These are phyloP conservation scores for Sminthurinus signatus DNA, from an alignment of 1,140 invertebrate species.

Conservation along the genomic window DNA sequence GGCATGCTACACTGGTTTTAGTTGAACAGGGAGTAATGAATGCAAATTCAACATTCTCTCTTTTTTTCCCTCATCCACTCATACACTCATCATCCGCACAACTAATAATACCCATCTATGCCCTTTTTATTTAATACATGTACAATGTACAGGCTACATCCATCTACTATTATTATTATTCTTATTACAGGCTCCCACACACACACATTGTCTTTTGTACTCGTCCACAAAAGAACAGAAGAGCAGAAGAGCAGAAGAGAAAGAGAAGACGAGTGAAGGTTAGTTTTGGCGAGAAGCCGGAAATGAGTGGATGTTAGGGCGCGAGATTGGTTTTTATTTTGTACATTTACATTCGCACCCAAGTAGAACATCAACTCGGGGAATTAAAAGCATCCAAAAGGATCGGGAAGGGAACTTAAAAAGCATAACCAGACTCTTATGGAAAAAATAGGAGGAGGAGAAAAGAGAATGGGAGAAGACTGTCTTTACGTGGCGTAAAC, in stretches of 20 bases:
- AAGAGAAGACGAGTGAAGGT: conserved; percentile 13
- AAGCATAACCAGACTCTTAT: conserved; percentile 30
- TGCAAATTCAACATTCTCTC: conserved; percentile 21
- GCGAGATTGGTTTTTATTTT: conserved; percentile 35
- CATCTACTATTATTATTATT: no score
- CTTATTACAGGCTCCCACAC: neutral
- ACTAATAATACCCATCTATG: no score
- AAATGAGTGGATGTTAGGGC: conserved; percentile 31
- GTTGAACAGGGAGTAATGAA: conserved; percentile 18
- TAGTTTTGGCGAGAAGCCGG: conserved; percentile 25
- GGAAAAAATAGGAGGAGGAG: conserved; percentile 2
- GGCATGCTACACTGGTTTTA: neutral
- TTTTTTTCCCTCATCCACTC: no score
- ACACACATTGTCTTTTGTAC: no score
- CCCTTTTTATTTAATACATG: no score
- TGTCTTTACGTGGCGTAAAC: conserved; percentile 43
- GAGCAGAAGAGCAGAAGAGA: neutral
- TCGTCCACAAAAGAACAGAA: neutral
- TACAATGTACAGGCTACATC: no score
- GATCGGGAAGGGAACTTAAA: conserved; percentile 40
- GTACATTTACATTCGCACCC: conserved; percentile 41
- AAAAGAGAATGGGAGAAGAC: conserved; percentile 28
- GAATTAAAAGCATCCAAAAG: conserved; percentile 43
- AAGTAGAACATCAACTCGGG: conserved; percentile 43
- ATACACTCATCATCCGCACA: neutral